These are phyloP conservation scores for Hipparchia semele DNA, from an alignment of 2,888 invertebrate genomes.

Conservation along the genomic window DNA sequence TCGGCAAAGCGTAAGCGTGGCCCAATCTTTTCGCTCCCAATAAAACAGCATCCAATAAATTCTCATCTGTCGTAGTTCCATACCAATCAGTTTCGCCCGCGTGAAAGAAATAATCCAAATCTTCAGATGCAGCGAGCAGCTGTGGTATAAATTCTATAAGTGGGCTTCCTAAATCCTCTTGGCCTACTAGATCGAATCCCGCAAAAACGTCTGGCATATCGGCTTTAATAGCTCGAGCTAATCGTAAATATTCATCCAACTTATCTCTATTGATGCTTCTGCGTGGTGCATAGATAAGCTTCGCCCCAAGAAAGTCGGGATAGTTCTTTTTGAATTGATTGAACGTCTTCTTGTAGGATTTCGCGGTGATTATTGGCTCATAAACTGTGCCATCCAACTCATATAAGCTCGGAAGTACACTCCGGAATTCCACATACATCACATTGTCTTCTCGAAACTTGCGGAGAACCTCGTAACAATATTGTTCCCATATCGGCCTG, in stretches of 20 bases:
- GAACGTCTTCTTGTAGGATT: conserved; percentile 81
- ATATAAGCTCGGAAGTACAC: conserved; percentile 85
- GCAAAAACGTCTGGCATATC: conserved; percentile 86
- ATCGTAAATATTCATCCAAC: conserved; percentile 71
- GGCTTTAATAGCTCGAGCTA: conserved; percentile 65
- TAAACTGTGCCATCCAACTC: conserved; percentile 85
- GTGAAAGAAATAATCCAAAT: conserved; percentile 88
- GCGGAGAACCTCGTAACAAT: conserved; percentile 85
- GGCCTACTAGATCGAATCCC: conserved; percentile 92
- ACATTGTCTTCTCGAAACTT: conserved; percentile 86
- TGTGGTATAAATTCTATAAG: conserved; percentile 84
- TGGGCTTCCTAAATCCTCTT: conserved; percentile 88
- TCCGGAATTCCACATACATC: conserved; percentile 87
- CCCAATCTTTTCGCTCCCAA: conserved; percentile 90
- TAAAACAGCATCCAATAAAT: conserved; percentile 89
- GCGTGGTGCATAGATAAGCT: conserved; percentile 86
- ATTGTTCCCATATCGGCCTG: conserved; percentile 85
- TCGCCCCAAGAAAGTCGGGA: conserved; percentile 86
- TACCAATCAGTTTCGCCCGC: conserved; percentile 93
- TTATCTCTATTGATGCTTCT: conserved; percentile 68
- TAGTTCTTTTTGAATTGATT: conserved; percentile 82
- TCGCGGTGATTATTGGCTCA: conserved; percentile 80
- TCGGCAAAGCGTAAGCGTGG: conserved; percentile 88
- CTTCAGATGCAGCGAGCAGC: conserved; percentile 71
- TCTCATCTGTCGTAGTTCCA: conserved; percentile 86